A percentile compares a stretch with the other conserved stretches of the same genome.
Evolutionary conservation across 2,113 vertebrate species (phyloP).

Genomic region (Shinisaurus crocodilurus): DNA sequence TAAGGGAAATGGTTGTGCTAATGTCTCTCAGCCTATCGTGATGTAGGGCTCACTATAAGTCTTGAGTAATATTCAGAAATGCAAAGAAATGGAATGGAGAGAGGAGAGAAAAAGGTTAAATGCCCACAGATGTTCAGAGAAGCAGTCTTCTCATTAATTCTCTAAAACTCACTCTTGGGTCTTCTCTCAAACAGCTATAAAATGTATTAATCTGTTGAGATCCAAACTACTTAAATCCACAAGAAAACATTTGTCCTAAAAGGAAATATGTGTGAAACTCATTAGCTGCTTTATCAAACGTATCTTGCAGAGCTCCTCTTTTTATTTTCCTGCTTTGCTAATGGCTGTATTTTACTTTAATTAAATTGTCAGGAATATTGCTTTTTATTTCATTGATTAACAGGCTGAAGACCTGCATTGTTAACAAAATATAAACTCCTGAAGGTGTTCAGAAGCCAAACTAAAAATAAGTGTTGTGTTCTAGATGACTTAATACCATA

Average conservation of each 20-base stretch:
- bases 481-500: neutral
- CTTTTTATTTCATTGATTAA: neutral
- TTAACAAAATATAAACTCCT: neutral
- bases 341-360: constrained; percentile 10
- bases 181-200: constrained; percentile 47
- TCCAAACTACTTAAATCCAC: constrained; percentile 17
- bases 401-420: neutral
- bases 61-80: neutral
- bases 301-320: neutral
- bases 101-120: neutral
- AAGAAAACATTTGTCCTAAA: neutral
- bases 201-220: constrained; percentile 33
- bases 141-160: neutral
- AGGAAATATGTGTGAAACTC: neutral
- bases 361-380: neutral
- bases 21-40: neutral
- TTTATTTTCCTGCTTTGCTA: neutral
- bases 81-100: neutral
- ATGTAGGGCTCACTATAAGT: neutral
- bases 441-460: neutral
- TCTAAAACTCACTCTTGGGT: neutral
- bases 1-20: constrained; percentile 19
- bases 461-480: neutral
- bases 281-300: constrained; percentile 3
- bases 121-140: neutral